Conservation (phyloP, 2,113 vertebrate genomes). For the Phainopepla nitens region DNA sequence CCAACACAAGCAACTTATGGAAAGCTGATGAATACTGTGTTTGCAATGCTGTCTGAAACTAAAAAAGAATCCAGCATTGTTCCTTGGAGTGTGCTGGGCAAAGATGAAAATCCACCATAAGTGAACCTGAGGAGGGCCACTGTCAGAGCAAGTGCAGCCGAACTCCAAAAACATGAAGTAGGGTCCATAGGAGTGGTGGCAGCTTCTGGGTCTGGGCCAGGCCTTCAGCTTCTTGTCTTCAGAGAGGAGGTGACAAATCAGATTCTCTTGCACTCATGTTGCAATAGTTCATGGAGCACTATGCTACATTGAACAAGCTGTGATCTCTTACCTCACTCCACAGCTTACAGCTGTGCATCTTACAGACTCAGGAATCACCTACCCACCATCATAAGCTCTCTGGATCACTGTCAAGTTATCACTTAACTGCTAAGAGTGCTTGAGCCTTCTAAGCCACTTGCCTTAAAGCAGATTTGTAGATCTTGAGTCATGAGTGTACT, state of each 20-base stretch:
- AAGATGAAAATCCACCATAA: background rate
- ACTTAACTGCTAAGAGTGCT: background rate
- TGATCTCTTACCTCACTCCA: background rate
- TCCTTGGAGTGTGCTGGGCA: background rate
- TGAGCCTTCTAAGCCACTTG: background rate
- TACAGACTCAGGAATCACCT: background rate
- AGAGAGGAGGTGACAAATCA: background rate
- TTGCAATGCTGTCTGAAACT: background rate
- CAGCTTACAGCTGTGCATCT: background rate
- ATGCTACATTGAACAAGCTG: rapidly evolving
- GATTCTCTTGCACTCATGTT: background rate
- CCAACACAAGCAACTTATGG: background rate
- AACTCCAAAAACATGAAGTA: background rate
- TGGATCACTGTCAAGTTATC: background rate
- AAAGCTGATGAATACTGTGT: background rate
- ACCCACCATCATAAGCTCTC: background rate
- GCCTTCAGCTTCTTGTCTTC: background rate
- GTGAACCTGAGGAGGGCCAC: background rate
- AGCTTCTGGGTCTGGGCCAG: background rate
- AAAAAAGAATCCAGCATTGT: background rate
- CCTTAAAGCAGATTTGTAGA: background rate
- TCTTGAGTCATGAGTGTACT: background rate
- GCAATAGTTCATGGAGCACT: background rate
- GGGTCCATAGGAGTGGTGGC: background rate
- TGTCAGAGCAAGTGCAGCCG: background rate